Percentiles rank a stretch among this genome's conserved stretches.
Conservation (phyloP, 2,797 vertebrate species). For the Neosilurus mollespiculum region DNA sequence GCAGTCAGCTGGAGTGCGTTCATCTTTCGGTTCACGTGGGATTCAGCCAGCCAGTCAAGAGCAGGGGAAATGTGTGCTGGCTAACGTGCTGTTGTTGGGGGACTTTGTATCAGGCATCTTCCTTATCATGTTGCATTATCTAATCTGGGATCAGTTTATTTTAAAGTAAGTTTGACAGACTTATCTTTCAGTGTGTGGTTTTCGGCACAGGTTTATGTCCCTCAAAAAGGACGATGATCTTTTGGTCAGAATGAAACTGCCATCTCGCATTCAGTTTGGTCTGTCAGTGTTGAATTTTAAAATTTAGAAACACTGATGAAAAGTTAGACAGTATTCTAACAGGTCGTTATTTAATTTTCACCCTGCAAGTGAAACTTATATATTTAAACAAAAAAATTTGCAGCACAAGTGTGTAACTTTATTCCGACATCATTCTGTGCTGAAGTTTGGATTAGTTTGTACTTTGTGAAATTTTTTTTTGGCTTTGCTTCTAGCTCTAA, state of each 20-base stretch:
- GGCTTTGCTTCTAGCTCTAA: neutral
- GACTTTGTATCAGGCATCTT: conserved; percentile 66
- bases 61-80: conserved; percentile 62
- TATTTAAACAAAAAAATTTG: neutral
- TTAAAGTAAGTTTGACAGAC: neutral
- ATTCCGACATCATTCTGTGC: neutral
- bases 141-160: neutral
- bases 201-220: neutral
- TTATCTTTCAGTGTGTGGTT: no score
- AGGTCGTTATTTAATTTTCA: neutral
- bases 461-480: neutral
- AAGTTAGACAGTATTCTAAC: neutral
- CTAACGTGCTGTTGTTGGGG: conserved; percentile 75
- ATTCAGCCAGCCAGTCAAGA: conserved; percentile 71
- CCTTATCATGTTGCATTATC: neutral
- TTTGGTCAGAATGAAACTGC: neutral
- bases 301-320: neutral
- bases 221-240: neutral
- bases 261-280: neutral
- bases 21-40: conserved; percentile 62
- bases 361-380: neutral
- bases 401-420: neutral
- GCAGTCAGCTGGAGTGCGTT: conserved; percentile 65
- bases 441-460: neutral
- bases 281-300: neutral